Conservation (phyloP, 2,888 invertebrate species). For the Malthinus seriepunctatus region DNA sequence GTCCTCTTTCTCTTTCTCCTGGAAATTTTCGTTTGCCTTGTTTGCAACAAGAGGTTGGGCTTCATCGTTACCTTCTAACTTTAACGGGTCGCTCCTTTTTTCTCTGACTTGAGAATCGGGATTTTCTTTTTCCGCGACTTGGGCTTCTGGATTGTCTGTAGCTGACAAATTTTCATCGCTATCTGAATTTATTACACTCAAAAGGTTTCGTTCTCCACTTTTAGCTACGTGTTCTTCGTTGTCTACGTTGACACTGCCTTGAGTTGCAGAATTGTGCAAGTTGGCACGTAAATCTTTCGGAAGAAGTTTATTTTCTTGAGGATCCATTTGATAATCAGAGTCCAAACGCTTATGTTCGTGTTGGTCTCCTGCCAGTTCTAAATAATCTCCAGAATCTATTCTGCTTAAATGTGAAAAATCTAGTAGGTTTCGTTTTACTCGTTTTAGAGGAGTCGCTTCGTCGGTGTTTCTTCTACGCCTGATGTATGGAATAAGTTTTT, state of each 20-base stretch:
- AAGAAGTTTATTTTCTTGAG: constrained; percentile 2
- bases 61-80: neutral
- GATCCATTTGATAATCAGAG: constrained; percentile 5
- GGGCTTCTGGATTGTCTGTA: neutral
- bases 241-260: neutral
- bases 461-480: constrained; percentile 39
- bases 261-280: neutral
- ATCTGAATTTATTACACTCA: neutral
- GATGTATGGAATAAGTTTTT: constrained; percentile 40
- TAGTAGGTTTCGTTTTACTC: constrained; percentile 9
- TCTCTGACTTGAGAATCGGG: too few relatives aligned
- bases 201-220: neutral
- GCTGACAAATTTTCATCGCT: neutral
- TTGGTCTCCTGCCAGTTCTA: constrained; percentile 6
- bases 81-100: neutral
- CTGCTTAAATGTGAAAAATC: constrained; percentile 14
- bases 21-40: neutral
- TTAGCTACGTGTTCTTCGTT: neutral
- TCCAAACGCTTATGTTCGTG: neutral
- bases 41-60: neutral
- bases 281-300: neutral
- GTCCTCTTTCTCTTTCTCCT: neutral
- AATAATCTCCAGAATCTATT: constrained; percentile 9
- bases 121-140: neutral
- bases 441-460: neutral